A percentile compares a stretch with the other conserved stretches of the same genome.
Conservation (phyloP, 2,113 vertebrate species). For the Nothocercus nigrocapillus region DNA sequence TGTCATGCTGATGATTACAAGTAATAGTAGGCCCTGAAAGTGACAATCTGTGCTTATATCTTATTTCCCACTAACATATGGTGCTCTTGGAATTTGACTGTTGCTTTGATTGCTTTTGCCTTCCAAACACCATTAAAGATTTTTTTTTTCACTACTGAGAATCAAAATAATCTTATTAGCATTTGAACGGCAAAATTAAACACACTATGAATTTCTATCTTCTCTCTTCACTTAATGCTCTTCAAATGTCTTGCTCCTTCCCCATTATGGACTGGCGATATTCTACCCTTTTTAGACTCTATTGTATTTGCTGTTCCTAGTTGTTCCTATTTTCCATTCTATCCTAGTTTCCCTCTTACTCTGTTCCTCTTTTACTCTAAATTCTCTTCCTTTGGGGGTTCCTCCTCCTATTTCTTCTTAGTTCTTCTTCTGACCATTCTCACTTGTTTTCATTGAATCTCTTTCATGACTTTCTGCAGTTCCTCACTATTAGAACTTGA, state of each 20-base stretch:
- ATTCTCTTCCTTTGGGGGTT: not conserved
- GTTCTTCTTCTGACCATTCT: not conserved
- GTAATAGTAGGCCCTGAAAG: not conserved
- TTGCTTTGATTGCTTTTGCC: not conserved
- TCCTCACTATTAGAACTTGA: not conserved
- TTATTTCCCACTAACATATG: not conserved
- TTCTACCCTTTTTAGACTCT: not conserved
- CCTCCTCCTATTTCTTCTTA: not conserved
- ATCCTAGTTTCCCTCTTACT: not conserved
- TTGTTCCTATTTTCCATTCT: not conserved
- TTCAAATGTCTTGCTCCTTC: not conserved
- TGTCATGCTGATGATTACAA: not conserved
- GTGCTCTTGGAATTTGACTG: not conserved
- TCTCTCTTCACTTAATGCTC: not conserved
- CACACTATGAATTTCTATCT: not conserved
- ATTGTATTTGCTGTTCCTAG: not conserved
- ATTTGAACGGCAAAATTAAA: not conserved
- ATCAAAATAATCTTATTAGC: not conserved
- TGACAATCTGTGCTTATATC: not conserved
- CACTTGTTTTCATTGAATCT: not conserved
- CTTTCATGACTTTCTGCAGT: not conserved
- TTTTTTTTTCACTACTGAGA: not conserved
- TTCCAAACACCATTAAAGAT: not conserved
- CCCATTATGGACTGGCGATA: rapidly evolving
- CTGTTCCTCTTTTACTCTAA: not conserved